A percentile compares a stretch with the other conserved stretches of the same genome.
Conservation (phyloP, 2,888 invertebrate species). For the Nomada flava region DNA sequence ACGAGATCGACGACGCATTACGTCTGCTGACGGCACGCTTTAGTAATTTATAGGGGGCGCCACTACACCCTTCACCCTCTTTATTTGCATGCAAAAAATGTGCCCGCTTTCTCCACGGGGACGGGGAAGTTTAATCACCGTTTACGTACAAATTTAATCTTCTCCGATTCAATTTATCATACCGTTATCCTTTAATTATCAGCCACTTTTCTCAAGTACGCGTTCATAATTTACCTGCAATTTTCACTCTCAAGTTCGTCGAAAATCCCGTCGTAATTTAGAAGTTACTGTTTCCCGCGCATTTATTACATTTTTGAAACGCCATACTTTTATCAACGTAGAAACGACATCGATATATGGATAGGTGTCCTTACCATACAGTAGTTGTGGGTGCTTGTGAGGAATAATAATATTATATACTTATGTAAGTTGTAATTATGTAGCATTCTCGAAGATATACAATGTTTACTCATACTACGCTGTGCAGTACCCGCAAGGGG, state of each 20-base stretch:
- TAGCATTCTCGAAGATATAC: too few relatives aligned
- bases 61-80: background rate
- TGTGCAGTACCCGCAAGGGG: too few relatives aligned
- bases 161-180: conserved; percentile 26
- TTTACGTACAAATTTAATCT: conserved; percentile 29
- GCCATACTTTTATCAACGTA: too few relatives aligned
- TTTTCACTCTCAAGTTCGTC: background rate
- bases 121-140: conserved; percentile 33
- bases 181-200: conserved; percentile 32
- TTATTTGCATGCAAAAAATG: conserved; percentile 44
- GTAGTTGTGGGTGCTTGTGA: too few relatives aligned
- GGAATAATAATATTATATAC: too few relatives aligned
- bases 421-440: too few relatives aligned
- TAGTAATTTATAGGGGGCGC: conserved; percentile 36
- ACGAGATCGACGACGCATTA: conserved; percentile 29
- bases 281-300: background rate
- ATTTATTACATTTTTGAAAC: background rate
- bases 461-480: too few relatives aligned
- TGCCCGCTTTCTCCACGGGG: background rate
- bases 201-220: conserved; percentile 10
- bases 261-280: background rate
- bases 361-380: too few relatives aligned
- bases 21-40: conserved; percentile 29
- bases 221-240: background rate
- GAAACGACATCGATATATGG: too few relatives aligned